Evolutionary conservation across 92 coral and sea anemone genomes (phyloP).

Genomic region (Heliopora coerulea): DNA sequence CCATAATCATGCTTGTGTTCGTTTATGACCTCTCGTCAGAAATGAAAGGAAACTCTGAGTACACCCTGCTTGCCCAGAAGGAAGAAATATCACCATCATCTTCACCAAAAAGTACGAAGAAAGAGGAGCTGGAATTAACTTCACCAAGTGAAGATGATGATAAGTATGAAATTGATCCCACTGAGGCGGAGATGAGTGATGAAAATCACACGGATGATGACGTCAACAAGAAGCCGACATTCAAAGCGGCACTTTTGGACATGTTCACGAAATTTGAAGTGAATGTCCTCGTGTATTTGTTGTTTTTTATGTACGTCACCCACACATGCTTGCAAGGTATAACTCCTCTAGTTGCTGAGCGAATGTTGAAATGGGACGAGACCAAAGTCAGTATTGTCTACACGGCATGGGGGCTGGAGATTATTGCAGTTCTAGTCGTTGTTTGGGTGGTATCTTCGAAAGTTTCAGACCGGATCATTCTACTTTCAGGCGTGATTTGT

Average conservation of each 20-base stretch:
- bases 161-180: too few species aligned
- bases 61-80: slow-evolving; percentile 8
- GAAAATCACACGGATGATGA: not conserved
- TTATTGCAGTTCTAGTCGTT: slow-evolving; percentile 14
- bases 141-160: not conserved
- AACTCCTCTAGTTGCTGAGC: slow-evolving; percentile 33
- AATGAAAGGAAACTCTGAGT: slow-evolving; percentile 3
- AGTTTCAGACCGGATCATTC: slow-evolving; percentile 31
- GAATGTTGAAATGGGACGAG: slow-evolving; percentile 26
- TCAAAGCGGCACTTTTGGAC: slow-evolving; percentile 10
- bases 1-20: slow-evolving; percentile 7
- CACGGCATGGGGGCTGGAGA: slow-evolving; percentile 32
- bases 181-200: not conserved
- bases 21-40: slow-evolving; percentile 33
- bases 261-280: slow-evolving; percentile 42
- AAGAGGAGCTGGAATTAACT: not conserved
- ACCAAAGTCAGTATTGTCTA: slow-evolving; percentile 19
- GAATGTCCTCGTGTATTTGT: slow-evolving; percentile 24
- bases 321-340: slow-evolving; percentile 38
- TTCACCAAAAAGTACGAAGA: not conserved
- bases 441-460: slow-evolving; percentile 33
- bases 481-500: slow-evolving; percentile 16
- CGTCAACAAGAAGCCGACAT: slow-evolving; percentile 9
- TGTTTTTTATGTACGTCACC: slow-evolving; percentile 36
- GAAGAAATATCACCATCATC: not conserved